phyloP scores from a whole-genome alignment of 2,113 vertebrate genomes.

The Psettodes erumei region DNA sequence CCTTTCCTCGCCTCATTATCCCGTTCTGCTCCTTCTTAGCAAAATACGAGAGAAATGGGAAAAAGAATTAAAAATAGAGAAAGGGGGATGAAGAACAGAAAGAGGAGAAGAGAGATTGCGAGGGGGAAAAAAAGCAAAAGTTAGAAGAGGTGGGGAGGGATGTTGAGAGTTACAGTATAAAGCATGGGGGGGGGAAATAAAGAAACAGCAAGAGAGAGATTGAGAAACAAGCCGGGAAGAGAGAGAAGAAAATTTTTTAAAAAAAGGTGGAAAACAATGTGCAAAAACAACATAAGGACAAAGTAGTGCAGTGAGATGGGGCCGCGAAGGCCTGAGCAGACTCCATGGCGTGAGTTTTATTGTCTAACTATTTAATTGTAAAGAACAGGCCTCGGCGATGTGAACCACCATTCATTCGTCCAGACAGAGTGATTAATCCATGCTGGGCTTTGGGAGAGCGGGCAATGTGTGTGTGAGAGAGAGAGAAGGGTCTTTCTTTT shows the following conservation, averaged over 20 bases:
- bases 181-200: no score
- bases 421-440: slow-evolving; percentile 83
- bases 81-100: neutral
- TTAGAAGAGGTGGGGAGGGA: neutral
- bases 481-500: slow-evolving; percentile 63
- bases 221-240: neutral
- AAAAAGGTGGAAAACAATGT: no score
- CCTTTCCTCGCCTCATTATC: slow-evolving; percentile 70
- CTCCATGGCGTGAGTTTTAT: slow-evolving; percentile 79
- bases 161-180: neutral
- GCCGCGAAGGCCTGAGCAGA: slow-evolving; percentile 60
- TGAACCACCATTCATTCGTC: slow-evolving; percentile 79
- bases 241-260: no score
- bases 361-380: slow-evolving; percentile 79
- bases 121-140: neutral
- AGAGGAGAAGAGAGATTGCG: neutral
- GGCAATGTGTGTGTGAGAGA: slow-evolving; percentile 45
- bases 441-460: slow-evolving; percentile 71
- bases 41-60: slow-evolving; percentile 23
- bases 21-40: slow-evolving; percentile 67
- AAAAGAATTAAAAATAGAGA: neutral
- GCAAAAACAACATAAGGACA: slow-evolving; percentile 10
- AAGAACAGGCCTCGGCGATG: slow-evolving; percentile 75
- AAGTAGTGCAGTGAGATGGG: slow-evolving; percentile 35
- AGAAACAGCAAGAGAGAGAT: neutral